Conservation (phyloP, 2,888 invertebrate genomes). For the Drosophila koepferae region DNA sequence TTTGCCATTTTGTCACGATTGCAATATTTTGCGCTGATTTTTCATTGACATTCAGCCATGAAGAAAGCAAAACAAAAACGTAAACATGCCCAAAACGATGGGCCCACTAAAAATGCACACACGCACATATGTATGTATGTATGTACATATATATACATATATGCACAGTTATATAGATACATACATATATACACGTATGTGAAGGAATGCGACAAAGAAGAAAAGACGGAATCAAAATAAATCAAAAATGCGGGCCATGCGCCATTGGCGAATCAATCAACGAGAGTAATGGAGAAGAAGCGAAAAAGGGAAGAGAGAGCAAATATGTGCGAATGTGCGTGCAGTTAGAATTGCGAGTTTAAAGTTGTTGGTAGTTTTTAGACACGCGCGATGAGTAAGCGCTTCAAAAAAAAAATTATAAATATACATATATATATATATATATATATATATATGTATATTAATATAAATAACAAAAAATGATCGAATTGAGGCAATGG, state of each 20-base stretch:
- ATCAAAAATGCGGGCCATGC: slow-evolving; percentile 26
- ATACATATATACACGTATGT: slow-evolving; percentile 4
- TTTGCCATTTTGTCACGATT: slow-evolving; percentile 53
- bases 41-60: slow-evolving; percentile 61
- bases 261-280: slow-evolving; percentile 42
- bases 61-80: slow-evolving; percentile 47
- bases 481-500: slow-evolving; percentile 32
- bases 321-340: background rate
- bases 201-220: slow-evolving; percentile 51
- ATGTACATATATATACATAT: no score
- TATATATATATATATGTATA: background rate
- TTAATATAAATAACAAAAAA: background rate
- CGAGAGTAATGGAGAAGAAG: background rate
- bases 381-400: slow-evolving; percentile 57
- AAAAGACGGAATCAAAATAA: slow-evolving; percentile 37
- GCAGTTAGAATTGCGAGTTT: slow-evolving; percentile 22
- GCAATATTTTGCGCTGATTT: slow-evolving; percentile 52
- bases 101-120: background rate
- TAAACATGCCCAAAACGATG: slow-evolving; percentile 30
- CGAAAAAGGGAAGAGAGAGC: background rate
- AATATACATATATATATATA: no score
- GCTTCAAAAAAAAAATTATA: background rate
- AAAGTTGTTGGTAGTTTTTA: slow-evolving; percentile 10
- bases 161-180: slow-evolving; percentile 1
- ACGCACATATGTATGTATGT: background rate